These are phyloP conservation scores for Teinopalpus imperialis DNA, from an alignment of 2,888 invertebrate genomes.

Conservation along the genomic window DNA sequence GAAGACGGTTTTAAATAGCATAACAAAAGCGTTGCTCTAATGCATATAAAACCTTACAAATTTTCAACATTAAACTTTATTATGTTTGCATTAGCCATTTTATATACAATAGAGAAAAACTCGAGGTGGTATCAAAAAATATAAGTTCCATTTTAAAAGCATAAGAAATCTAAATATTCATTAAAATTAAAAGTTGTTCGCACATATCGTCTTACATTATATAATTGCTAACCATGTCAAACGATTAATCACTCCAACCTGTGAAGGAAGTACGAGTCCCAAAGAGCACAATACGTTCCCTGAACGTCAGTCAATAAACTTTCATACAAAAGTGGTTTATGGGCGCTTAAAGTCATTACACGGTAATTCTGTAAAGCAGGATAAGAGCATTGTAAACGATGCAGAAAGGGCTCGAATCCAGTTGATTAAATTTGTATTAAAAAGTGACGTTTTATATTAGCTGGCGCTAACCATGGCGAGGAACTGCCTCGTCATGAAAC, in stretches of 20 bases:
- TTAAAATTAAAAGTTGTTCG: not conserved
- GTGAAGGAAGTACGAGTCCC: slow-evolving; percentile 51
- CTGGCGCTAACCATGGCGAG: slow-evolving; percentile 61
- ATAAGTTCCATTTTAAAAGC: too few species aligned
- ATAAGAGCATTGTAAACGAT: slow-evolving; percentile 65
- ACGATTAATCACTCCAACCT: slow-evolving; percentile 55
- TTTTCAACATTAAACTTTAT: too few species aligned
- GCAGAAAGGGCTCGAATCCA: slow-evolving; percentile 61
- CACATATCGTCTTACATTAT: not conserved
- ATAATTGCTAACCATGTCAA: slow-evolving; percentile 20
- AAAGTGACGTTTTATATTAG: slow-evolving; percentile 67
- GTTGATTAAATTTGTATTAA: slow-evolving; percentile 81
- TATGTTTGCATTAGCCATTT: too few species aligned
- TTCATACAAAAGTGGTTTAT: slow-evolving; percentile 71
- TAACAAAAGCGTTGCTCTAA: too few species aligned
- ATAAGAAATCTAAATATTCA: too few species aligned
- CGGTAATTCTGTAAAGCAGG: slow-evolving; percentile 63
- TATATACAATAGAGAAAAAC: too few species aligned
- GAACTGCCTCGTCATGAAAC: slow-evolving; percentile 64
- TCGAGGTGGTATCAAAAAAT: too few species aligned
- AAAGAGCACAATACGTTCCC: slow-evolving; percentile 59
- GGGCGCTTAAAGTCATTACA: slow-evolving; percentile 75
- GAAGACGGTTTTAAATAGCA: too few species aligned
- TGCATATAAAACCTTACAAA: too few species aligned
- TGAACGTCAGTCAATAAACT: slow-evolving; percentile 69